Percentiles rank a stretch among this genome's conserved stretches.
Conservation (phyloP, 2,113 vertebrate genomes). For the Gallinago media region DNA sequence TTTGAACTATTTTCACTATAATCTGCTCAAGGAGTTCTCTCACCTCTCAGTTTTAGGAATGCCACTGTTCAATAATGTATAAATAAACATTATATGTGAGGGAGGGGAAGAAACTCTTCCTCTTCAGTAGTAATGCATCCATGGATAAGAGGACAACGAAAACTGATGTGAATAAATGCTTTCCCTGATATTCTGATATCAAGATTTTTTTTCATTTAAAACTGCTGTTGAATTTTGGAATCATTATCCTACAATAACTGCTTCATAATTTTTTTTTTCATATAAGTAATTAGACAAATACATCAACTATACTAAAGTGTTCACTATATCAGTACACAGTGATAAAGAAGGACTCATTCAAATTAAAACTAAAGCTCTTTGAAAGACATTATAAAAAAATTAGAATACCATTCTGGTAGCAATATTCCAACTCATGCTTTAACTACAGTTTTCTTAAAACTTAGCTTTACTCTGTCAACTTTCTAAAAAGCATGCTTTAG, state of each 20-base stretch:
- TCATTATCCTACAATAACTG: neutral
- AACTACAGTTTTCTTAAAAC: neutral
- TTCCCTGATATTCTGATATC: neutral
- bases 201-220: neutral
- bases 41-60: neutral
- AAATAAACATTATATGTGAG: neutral
- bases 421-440: neutral
- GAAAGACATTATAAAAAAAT: neutral
- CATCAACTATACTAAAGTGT: neutral
- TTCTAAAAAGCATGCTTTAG: neutral
- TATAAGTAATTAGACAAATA: neutral
- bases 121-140: neutral
- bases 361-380: neutral
- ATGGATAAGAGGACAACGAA: neutral
- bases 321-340: neutral
- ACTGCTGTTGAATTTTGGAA: neutral
- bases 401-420: neutral
- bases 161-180: neutral
- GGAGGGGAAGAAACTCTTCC: neutral
- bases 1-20: neutral
- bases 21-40: neutral
- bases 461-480: neutral
- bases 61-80: neutral
- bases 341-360: neutral
- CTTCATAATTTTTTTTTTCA: neutral